Evolutionary conservation across 2,113 vertebrate species (phyloP), one percentile per base, ranked within the genome.

Genomic region (Silurus meridionalis): DNA sequence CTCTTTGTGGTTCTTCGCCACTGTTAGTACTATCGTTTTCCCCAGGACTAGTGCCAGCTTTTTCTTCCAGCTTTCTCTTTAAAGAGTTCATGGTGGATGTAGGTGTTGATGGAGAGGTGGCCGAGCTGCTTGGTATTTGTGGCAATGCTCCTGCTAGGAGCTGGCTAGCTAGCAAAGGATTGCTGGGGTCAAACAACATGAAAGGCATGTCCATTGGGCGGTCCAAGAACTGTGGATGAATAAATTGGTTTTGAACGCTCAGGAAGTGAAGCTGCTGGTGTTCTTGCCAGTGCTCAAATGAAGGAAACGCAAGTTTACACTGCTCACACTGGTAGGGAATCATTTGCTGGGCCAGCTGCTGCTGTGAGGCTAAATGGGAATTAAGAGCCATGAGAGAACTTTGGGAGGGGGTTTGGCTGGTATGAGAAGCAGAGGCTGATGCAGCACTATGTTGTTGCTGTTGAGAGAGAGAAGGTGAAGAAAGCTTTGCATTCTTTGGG

Each of bases 251-350:
- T 93, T 99, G 98, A 53, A 98, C 96, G 85, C 97, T 98, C 89
- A 99, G 93, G 90, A 99, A 99, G 92, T 99, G 98, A 80, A 99
- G 96, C 91, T 99, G 98, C 94, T 99, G 98, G 94, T 99, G 98
- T 90, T 99, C 98, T 89, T 99, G 98, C 98, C 98, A 99, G 92
- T 99, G 98, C 91, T 99, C 98, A 78, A 99, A 99, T 0, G 98
- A 99, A 50, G 97, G 98, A 88, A 99, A 99, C 0, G 96, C 97
- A 91, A 99, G 93, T 89, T 99, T 99, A 92, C 98, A 99, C 93
- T 99, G 98, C 92, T 99, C 98, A 90, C 98, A 99, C 94, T 99
- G 98, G 94, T 99, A 99, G 0, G 95, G 97, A 90, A 99, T 97
- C 92, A 99, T 95, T 91, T 98, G 98, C 89, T 98, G 98, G 92